Conservation (phyloP, 1,140 invertebrate species). For the Physella acuta region DNA sequence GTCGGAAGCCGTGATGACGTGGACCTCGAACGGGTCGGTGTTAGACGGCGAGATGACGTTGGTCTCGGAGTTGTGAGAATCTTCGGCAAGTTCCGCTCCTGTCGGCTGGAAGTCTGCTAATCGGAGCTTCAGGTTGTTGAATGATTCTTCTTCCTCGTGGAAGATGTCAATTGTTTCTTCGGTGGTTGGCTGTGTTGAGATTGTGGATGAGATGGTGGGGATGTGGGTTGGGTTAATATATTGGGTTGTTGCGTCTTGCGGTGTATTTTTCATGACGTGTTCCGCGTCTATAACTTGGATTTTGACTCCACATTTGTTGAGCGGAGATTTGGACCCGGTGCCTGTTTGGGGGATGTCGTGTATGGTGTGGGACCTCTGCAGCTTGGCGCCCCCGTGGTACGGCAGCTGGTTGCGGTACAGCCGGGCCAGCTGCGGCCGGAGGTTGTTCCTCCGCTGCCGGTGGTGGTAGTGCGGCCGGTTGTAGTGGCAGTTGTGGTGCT, state of each 20-base stretch:
- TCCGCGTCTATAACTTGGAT: not conserved
- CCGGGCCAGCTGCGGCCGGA: not conserved
- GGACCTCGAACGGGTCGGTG: too few relatives aligned
- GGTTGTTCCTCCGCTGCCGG: too few relatives aligned
- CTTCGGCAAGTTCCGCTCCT: too few relatives aligned
- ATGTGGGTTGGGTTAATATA: not conserved
- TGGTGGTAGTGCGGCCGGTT: not conserved
- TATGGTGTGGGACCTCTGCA: constrained; percentile 7
- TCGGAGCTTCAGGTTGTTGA: not conserved
- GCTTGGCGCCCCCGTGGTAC: not conserved
- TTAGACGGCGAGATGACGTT: too few relatives aligned
- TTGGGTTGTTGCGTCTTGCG: not conserved
- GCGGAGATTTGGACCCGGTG: not conserved
- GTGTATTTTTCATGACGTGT: not conserved
- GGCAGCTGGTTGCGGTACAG: not conserved
- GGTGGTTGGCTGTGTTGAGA: not conserved
- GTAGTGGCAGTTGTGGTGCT: not conserved
- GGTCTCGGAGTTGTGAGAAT: too few relatives aligned
- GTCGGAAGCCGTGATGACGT: too few relatives aligned
- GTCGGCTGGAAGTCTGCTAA: too few relatives aligned
- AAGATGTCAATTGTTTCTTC: not conserved
- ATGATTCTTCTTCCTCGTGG: not conserved
- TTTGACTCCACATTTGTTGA: not conserved
- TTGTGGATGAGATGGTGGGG: not conserved
- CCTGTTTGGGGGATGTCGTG: constrained; percentile 6